A percentile compares a stretch with the other conserved stretches of the same genome.
phyloP scores from a whole-genome alignment of 1,140 invertebrate species.

The Drosophila albomicans region DNA sequence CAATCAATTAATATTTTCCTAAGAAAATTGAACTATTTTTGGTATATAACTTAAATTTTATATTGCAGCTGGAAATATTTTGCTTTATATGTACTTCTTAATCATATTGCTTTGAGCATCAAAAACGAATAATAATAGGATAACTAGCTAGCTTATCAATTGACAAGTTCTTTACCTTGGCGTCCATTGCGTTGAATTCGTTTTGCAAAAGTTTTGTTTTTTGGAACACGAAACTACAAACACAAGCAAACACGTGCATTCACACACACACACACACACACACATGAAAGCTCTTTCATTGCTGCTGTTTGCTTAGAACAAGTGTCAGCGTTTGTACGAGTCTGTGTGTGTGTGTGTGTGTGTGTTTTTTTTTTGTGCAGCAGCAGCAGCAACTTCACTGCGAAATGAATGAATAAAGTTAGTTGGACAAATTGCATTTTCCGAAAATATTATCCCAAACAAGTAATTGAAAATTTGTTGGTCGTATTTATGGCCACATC shows the following conservation, averaged over 20 bases:
- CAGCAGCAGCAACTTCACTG: constrained; percentile 56
- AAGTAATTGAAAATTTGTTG: constrained; percentile 80
- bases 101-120: no score
- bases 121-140: background rate
- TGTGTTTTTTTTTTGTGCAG: background rate
- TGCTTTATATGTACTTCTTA: no score
- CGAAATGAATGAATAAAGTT: constrained; percentile 81
- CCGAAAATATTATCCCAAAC: constrained; percentile 80
- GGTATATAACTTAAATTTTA: no score
- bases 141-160: background rate
- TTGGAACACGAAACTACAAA: constrained; percentile 66
- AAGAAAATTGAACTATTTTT: no score
- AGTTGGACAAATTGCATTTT: constrained; percentile 80
- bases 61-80: no score
- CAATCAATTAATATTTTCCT: no score
- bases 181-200: constrained; percentile 36
- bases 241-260: constrained; percentile 63
- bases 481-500: constrained; percentile 62
- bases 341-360: constrained; percentile 23
- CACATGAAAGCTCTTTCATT: constrained; percentile 65
- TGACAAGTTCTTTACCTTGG: background rate
- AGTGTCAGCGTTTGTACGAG: constrained; percentile 27
- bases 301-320: constrained; percentile 66
- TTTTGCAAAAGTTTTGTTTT: constrained; percentile 71
- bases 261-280: constrained; percentile 29